Evolutionary conservation across 2,888 invertebrate genomes (phyloP).

Genomic region (Tipula unca): DNA sequence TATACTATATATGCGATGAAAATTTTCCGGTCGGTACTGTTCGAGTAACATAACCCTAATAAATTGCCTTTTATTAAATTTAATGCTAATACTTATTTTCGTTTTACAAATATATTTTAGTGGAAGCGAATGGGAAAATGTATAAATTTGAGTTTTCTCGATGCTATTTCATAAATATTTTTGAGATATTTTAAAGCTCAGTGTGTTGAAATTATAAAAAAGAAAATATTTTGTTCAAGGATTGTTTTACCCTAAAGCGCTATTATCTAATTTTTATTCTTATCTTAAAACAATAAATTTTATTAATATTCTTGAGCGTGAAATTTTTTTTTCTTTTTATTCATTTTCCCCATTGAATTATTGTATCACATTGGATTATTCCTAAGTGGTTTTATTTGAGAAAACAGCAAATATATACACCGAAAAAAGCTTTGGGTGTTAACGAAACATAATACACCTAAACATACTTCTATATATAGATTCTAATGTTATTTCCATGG

Average conservation of each 20-base stretch:
- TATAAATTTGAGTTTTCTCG: not conserved
- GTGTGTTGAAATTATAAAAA: not conserved
- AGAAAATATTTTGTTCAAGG: not conserved
- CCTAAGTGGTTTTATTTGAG: not conserved
- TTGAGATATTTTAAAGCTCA: not conserved
- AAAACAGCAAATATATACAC: not conserved
- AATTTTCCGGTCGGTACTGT: not conserved
- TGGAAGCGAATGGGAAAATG: not conserved
- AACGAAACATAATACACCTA: not conserved
- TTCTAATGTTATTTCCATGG: not conserved
- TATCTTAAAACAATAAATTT: constrained; percentile 14
- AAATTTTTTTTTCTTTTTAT: not conserved
- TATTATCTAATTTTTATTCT: constrained; percentile 14
- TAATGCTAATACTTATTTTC: not conserved
- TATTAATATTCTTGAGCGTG: not conserved
- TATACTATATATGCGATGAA: not conserved
- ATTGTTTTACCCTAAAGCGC: not conserved
- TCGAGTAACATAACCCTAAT: not conserved
- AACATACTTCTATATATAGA: not conserved
- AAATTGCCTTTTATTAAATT: not conserved
- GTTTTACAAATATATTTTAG: not conserved
- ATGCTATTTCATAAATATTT: not conserved
- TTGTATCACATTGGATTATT: not conserved
- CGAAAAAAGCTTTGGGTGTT: not conserved
- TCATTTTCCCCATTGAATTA: not conserved